Evolutionary conservation across 2,888 invertebrate species (phyloP).

Genomic region (Tubulanus polymorphus): DNA sequence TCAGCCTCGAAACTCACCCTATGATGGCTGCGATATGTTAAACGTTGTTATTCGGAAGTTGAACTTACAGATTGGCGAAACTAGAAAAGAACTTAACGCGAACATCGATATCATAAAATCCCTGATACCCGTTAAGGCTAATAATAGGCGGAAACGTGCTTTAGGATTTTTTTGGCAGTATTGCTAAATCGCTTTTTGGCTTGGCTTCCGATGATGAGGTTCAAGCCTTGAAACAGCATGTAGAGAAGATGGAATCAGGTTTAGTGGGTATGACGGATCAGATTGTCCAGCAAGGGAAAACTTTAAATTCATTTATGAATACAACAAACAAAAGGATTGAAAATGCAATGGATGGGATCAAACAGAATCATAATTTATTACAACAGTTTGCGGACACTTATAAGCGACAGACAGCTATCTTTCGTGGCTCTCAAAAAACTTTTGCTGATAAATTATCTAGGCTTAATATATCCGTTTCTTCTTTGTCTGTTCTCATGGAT

Average conservation of each 20-base stretch:
- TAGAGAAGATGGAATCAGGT: too few species aligned
- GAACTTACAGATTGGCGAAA: too few species aligned
- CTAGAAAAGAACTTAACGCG: too few species aligned
- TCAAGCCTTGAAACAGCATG: not conserved
- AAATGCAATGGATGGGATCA: not conserved
- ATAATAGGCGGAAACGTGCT: not conserved
- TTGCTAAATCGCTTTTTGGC: not conserved
- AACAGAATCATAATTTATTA: too few species aligned
- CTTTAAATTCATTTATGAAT: constrained; percentile 1
- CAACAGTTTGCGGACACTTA: not conserved
- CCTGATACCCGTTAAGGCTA: not conserved
- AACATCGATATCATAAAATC: too few species aligned
- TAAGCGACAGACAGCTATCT: not conserved
- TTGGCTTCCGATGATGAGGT: not conserved
- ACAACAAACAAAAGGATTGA: not conserved
- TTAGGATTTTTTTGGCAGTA: not conserved
- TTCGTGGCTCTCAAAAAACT: too few species aligned
- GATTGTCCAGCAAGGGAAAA: too few species aligned
- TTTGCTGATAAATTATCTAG: not conserved
- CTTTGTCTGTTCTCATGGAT: not conserved
- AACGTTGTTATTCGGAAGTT: too few species aligned
- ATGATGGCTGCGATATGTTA: too few species aligned
- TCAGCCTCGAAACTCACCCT: too few species aligned
- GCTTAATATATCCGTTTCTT: not conserved
- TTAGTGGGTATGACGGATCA: too few species aligned